Conservation (phyloP, 1,140 invertebrate genomes). For the Andricus grossulariae region DNA sequence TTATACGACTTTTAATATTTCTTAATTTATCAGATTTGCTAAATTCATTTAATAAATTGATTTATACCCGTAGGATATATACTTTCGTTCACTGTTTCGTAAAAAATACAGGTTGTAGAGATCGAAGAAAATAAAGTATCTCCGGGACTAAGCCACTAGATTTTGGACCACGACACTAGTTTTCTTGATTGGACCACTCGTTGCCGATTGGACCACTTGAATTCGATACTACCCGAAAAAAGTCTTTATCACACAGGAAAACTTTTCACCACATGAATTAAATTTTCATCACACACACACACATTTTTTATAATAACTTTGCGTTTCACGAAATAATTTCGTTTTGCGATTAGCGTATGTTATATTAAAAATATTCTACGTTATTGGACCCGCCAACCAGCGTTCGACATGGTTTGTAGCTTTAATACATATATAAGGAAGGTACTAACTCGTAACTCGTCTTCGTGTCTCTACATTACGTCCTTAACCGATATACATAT, state of each 20-base stretch:
- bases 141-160: conserved; percentile 53
- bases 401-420: conserved; percentile 67
- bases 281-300: neutral
- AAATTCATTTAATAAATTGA: neutral
- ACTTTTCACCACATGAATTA: neutral
- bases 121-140: conserved; percentile 42
- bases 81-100: conserved; percentile 43
- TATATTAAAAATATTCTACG: conserved; percentile 71
- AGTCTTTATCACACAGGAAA: neutral
- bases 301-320: neutral
- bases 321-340: conserved; percentile 40
- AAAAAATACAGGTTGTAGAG: conserved; percentile 52
- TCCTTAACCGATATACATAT: conserved; percentile 49
- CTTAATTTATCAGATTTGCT: neutral
- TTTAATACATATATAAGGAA: conserved; percentile 49
- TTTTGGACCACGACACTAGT: conserved; percentile 57
- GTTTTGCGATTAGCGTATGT: conserved; percentile 48
- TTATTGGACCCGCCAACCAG: conserved; percentile 76
- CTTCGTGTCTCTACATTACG: conserved; percentile 38
- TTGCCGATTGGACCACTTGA: conserved; percentile 53
- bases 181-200: conserved; percentile 30
- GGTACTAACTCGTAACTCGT: conserved; percentile 41
- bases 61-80: conserved; percentile 45
- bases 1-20: neutral
- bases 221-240: conserved; percentile 10